Base-by-base conservation (phyloP, 2,888 invertebrate genomes). In the Eugnorisma glareosa region DNA sequence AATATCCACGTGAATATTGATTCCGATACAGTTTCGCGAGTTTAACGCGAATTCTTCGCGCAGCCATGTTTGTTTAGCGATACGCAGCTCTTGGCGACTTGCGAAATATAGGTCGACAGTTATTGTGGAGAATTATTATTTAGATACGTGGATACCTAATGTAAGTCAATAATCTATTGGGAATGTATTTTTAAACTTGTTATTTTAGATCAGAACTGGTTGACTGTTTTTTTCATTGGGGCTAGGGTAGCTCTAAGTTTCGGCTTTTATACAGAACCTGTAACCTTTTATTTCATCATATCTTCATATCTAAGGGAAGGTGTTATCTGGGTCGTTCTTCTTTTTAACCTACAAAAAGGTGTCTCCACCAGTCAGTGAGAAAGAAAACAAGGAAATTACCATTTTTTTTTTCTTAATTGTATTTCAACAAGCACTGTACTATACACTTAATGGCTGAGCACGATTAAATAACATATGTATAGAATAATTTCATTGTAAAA, bases 41-140 rank as follows among this genome's bases (percentile, higher is more conserved):
- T 76, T 66, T 61, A 76, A 74, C 71, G 91, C 91, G 81, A 91
- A 92, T 92, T 92, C 91, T 91, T 91, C 89, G 88, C 89, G 86
- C 89, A 79, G 84, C 88, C 87, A 82, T 92, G 87, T 93, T 93
- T 92, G 86, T 79, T 84, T 84, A 89, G 73, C 59, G 90, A 89
- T 89, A 89, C 45, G 74, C 35, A 81, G 75, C 79, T 74, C 80
- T 86, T 75, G 73, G 73, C 67, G 64, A 79, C 51, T 79, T 72
- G 77, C 67, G 84, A 70, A 84, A 89, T 89, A 73, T 88, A 81
- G 88, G 89, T 86, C 87, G 82, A 73, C 37, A 70, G 75, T 75
- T 79, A 45, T 77, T 76, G 77, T 71, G 54, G 51, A 54, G 43
- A 77, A 80, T 85, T 88, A 77, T 83, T 87, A 79, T 75, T 84